phyloP scores from a whole-genome alignment of 2,113 vertebrate species.

The Tiliqua scincoides region DNA sequence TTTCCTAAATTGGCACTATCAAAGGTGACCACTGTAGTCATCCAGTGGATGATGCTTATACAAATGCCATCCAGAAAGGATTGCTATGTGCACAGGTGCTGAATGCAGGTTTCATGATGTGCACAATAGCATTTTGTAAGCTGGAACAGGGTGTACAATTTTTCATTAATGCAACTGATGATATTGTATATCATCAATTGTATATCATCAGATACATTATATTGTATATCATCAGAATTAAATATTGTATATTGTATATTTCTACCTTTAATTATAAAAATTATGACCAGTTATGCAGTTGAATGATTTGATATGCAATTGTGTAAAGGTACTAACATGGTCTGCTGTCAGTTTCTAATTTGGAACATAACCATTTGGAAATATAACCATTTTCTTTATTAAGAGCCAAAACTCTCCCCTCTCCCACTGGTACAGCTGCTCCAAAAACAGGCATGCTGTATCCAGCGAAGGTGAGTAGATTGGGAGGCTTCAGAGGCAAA shows the following conservation, averaged over 20 bases:
- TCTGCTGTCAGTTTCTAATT: conserved; percentile 36
- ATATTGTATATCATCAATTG: not conserved
- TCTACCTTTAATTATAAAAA: conserved; percentile 21
- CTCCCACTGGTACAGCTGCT: too few relatives aligned
- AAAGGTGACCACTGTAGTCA: not conserved
- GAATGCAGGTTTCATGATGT: not conserved
- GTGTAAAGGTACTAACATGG: conserved; percentile 15
- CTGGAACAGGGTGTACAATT: too few relatives aligned
- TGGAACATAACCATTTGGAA: conserved; percentile 44
- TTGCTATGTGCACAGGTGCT: not conserved
- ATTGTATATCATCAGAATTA: too few relatives aligned
- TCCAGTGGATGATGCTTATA: not conserved
- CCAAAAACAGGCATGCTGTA: too few relatives aligned
- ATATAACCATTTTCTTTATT: conserved; percentile 34
- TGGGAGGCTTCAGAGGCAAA: too few relatives aligned
- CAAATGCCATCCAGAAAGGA: not conserved
- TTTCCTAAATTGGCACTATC: not conserved
- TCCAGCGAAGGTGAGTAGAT: too few relatives aligned
- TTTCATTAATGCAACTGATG: not conserved
- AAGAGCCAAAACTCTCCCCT: too few relatives aligned
- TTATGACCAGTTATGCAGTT: conserved; percentile 12
- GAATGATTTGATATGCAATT: conserved; percentile 29
- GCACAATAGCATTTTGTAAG: not conserved
- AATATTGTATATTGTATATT: not conserved
- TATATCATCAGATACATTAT: too few relatives aligned